phyloP scores from a whole-genome alignment of 2,888 invertebrate genomes.

The Cinara cedri region DNA sequence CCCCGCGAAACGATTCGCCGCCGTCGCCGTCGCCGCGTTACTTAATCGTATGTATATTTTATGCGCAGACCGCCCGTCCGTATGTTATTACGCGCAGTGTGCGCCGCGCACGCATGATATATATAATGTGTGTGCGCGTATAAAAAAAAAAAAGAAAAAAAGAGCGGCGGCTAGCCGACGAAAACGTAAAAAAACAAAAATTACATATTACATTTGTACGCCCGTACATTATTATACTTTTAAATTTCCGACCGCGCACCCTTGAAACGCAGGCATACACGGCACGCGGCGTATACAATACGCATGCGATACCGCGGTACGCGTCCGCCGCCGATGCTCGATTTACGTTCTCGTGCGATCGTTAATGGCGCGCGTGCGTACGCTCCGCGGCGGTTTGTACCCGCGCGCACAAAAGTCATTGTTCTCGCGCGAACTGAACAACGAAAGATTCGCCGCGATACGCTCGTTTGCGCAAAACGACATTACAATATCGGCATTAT shows the following conservation, averaged over 20 bases:
- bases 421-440: too few species aligned
- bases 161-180: background rate
- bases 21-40: background rate
- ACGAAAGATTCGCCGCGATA: too few species aligned
- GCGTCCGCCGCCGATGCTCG: constrained; percentile 6
- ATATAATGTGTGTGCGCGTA: too few species aligned
- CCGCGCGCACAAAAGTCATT: too few species aligned
- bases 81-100: background rate
- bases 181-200: background rate
- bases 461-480: too few species aligned
- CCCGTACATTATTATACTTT: constrained; percentile 42
- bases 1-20: constrained; percentile 2
- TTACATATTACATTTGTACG: too few species aligned
- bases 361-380: background rate
- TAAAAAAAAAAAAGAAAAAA: too few species aligned
- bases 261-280: too few species aligned
- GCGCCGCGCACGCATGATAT: too few species aligned
- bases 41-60: constrained; percentile 45
- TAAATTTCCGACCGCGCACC: constrained; percentile 32
- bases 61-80: constrained; percentile 17
- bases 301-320: background rate
- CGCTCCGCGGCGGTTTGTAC: too few species aligned
- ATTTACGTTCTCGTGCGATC: background rate
- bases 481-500: too few species aligned
- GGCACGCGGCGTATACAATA: too few species aligned